These are phyloP conservation scores for Triplophysa dalaica DNA, from an alignment of 2,113 vertebrate species.

Conservation along the genomic window DNA sequence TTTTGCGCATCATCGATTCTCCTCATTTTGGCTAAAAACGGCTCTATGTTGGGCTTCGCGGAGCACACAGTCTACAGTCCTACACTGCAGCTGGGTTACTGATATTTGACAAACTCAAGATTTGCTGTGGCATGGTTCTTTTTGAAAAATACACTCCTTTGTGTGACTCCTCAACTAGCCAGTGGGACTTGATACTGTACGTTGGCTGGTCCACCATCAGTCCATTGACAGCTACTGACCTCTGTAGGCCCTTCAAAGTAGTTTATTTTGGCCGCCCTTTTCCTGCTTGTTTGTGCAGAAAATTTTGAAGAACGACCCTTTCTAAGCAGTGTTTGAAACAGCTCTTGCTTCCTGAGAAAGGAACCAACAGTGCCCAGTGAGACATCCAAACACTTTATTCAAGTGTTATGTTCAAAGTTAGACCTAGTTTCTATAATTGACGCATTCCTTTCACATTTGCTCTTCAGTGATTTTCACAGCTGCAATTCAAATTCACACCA, in stretches of 20 bases:
- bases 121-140: constrained; percentile 7
- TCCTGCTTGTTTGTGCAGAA: constrained; percentile 22
- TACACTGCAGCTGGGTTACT: not conserved
- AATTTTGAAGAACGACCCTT: not conserved
- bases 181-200: not conserved
- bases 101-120: constrained; percentile 19
- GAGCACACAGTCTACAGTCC: not conserved
- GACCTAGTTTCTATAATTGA: not conserved
- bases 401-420: too few species aligned
- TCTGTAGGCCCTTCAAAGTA: constrained; percentile 1
- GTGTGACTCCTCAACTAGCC: too few species aligned
- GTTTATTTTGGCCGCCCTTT: not conserved
- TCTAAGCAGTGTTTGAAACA: constrained; percentile 10
- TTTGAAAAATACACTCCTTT: not conserved
- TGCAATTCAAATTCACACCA: not conserved
- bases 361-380: not conserved
- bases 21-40: not conserved
- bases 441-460: not conserved
- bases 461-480: not conserved
- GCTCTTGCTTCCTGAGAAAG: not conserved
- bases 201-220: not conserved
- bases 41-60: not conserved
- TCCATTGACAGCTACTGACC: not conserved
- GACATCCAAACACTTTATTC: not conserved
- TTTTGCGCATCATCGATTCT: not conserved